Percentiles rank a stretch among this genome's conserved stretches.
Evolutionary conservation across 2,113 vertebrate species (phyloP).

Genomic region (Pelobates fuscus): DNA sequence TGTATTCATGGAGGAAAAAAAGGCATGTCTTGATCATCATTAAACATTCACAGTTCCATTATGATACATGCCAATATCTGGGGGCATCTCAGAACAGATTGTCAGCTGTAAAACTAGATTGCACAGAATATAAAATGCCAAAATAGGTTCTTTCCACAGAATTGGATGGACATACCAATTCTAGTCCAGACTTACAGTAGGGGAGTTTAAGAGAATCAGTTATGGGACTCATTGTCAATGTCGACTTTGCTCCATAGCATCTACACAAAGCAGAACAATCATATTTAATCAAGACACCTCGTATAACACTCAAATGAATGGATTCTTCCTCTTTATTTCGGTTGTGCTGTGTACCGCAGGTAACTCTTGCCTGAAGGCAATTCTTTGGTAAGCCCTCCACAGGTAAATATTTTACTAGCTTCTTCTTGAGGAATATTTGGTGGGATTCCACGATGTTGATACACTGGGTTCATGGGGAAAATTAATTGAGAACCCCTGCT

Average conservation of each 20-base stretch:
- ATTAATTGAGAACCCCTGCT: too few relatives aligned
- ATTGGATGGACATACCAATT: too few relatives aligned
- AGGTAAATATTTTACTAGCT: slow-evolving; percentile 82
- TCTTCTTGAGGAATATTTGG: slow-evolving; percentile 85
- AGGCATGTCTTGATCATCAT: too few relatives aligned
- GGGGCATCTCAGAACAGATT: not conserved
- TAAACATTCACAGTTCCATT: too few relatives aligned
- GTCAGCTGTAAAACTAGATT: not conserved
- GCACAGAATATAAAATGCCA: too few relatives aligned
- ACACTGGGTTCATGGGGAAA: too few relatives aligned
- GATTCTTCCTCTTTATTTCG: slow-evolving; percentile 52
- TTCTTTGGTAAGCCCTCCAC: slow-evolving; percentile 84
- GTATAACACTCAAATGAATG: not conserved
- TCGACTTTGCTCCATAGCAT: not conserved
- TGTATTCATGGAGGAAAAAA: too few relatives aligned
- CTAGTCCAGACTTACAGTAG: not conserved
- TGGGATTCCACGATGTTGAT: too few relatives aligned
- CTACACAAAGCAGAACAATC: not conserved
- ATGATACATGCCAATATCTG: too few relatives aligned
- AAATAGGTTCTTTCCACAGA: too few relatives aligned
- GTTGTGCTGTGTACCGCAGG: slow-evolving; percentile 88
- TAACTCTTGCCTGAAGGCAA: slow-evolving; percentile 93
- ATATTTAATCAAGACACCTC: not conserved
- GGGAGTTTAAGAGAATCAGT: not conserved
- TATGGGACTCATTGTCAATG: not conserved